Conservation (phyloP, 2,797 vertebrate species). For the Taenioides sp. region DNA sequence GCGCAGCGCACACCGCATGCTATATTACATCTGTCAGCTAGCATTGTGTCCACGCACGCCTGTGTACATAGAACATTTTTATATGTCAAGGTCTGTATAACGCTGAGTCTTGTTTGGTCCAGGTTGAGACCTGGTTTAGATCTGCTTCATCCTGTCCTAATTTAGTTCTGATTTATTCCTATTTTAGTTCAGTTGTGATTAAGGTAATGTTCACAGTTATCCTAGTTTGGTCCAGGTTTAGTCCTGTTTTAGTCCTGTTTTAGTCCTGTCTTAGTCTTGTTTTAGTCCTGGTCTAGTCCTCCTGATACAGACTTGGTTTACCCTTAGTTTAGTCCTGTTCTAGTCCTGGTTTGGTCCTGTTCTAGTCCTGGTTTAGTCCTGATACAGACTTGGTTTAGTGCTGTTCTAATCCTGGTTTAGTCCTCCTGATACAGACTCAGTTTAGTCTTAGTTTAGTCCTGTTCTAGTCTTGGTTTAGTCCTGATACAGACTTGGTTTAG, state of each 20-base stretch:
- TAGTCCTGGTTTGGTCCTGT: too few species aligned
- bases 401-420: too few species aligned
- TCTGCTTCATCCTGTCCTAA: neutral
- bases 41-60: neutral
- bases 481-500: too few species aligned
- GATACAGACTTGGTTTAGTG: too few species aligned
- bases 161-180: neutral
- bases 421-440: too few species aligned
- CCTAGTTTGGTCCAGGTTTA: neutral
- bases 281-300: too few species aligned
- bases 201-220: too few species aligned
- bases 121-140: neutral
- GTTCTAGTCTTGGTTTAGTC: too few species aligned
- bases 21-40: constrained; percentile 35
- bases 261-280: neutral
- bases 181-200: neutral
- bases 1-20: constrained; percentile 26
- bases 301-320: too few species aligned
- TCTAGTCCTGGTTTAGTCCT: too few species aligned
- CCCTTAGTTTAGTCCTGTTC: too few species aligned
- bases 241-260: neutral
- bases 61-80: neutral
- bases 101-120: neutral
- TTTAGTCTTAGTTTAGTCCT: too few species aligned
- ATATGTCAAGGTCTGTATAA: neutral